Percentiles rank a stretch among this genome's conserved stretches.
phyloP scores from a whole-genome alignment of 2,797 vertebrate species.

The Selene dorsalis region DNA sequence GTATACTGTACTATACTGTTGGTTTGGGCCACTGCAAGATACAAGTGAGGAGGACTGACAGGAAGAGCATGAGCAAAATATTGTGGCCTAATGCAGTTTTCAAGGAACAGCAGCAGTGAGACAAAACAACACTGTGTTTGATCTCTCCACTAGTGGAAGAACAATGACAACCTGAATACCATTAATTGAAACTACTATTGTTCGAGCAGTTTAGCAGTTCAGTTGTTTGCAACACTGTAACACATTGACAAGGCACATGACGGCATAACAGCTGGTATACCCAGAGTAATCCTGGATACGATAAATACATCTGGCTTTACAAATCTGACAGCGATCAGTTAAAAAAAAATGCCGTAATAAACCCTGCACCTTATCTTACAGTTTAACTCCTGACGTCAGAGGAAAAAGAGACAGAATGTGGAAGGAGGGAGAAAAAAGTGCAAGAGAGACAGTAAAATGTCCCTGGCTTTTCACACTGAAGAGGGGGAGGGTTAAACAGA shows the following conservation, averaged over 20 bases:
- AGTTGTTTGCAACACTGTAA: neutral
- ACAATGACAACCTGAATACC: neutral
- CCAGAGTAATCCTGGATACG: neutral
- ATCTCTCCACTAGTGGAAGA: neutral
- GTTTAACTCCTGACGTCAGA: conserved; percentile 11
- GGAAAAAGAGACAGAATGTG: neutral
- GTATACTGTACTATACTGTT: neutral
- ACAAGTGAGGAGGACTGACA: no score
- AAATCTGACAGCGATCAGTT: neutral
- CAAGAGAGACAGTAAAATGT: conserved; percentile 36
- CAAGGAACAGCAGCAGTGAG: neutral
- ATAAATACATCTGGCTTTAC: neutral
- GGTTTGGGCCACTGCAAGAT: neutral
- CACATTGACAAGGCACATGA: neutral
- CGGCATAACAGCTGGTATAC: neutral
- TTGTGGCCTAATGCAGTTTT: neutral
- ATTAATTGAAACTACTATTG: conserved; percentile 13
- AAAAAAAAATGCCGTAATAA: neutral
- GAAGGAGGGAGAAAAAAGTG: neutral
- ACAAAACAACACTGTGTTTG: no score
- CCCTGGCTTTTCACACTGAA: conserved; percentile 42
- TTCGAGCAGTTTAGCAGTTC: neutral
- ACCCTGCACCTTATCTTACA: neutral
- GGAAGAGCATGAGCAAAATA: neutral
- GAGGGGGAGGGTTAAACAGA: conserved; percentile 58